A percentile compares a stretch with the other conserved stretches of the same genome.
phyloP scores from a whole-genome alignment of 2,888 invertebrate genomes.

The Cancer borealis region DNA sequence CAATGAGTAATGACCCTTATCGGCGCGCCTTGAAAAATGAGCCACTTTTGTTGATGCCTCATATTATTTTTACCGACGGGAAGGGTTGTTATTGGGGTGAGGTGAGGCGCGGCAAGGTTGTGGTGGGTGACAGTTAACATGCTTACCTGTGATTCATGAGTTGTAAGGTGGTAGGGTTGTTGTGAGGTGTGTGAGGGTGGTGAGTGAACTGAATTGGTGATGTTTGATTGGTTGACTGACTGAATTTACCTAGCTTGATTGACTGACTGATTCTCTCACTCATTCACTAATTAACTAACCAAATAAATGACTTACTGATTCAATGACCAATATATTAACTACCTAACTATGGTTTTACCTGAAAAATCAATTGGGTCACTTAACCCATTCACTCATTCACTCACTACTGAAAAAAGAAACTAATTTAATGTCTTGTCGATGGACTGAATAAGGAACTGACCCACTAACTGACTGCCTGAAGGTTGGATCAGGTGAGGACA shows the following conservation, averaged over 20 bases:
- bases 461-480: slow-evolving; percentile 23
- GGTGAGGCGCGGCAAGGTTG: neutral
- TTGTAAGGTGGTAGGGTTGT: neutral
- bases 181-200: neutral
- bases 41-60: neutral
- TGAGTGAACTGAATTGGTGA: neutral
- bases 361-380: neutral
- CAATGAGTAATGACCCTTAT: slow-evolving; percentile 14
- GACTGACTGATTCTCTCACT: neutral
- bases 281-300: neutral
- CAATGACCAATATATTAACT: neutral
- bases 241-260: neutral
- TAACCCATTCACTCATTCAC: neutral
- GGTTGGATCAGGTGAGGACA: neutral
- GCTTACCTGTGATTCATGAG: neutral
- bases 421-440: neutral
- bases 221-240: neutral
- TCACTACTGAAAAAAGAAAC: neutral
- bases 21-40: slow-evolving; percentile 15
- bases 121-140: neutral
- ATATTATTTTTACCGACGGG: neutral
- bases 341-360: neutral
- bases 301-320: neutral
- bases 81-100: neutral
- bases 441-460: neutral